Evolutionary conservation across 2,888 invertebrate genomes (phyloP), one percentile per base, ranked within the genome.

Genomic region (Ceraclea dissimilis): DNA sequence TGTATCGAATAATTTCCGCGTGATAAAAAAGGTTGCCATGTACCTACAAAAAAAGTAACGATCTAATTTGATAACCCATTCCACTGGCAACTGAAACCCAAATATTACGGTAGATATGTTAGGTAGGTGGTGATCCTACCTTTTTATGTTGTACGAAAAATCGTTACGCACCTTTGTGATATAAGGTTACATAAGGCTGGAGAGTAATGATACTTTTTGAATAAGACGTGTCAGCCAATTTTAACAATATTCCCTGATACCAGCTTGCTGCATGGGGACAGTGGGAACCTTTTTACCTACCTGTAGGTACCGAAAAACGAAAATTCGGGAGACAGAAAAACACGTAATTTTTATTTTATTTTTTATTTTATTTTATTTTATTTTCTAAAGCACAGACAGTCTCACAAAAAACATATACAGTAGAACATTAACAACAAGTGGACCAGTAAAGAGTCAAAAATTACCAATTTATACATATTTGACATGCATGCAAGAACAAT

Each of bases 111-210:
- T 26, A 10, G 26, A 39, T 39, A 39, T 13, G 6, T 6, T 31
- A 31, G 31, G 13, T 39, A n/a, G 39, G 39, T 39, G 13, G 2
- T 4, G 5, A 8, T 39, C 4, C 26, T 4, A 44, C 51, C 34
- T 52, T 52, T 52, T 52, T 47, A n/a, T 13, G 31, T 49, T 57
- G 52, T 54, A 19, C 43, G 47, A 44, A 49, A 56, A 59, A 59
- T 50, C 48, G 54, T 57, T 59, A 57, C 51, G 59, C 57, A 51
- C 51, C 54, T 49, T 51, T 43, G 17, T 16, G 39, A 13, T 46
- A 54, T 57, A 59, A 59, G 53, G 59, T 54, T 51, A 53, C 54
- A 57, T 31, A 49, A 50, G 54, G 39, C 58, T 26, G 4, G 26
- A 10, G 26, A 26, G 26, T n/a, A n/a, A 26, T 26, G 26, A 10